Evolutionary conservation across 2,113 vertebrate species (phyloP), one percentile per base, ranked within the genome.

Genomic region (Brachyhypopomus gauderio): DNA sequence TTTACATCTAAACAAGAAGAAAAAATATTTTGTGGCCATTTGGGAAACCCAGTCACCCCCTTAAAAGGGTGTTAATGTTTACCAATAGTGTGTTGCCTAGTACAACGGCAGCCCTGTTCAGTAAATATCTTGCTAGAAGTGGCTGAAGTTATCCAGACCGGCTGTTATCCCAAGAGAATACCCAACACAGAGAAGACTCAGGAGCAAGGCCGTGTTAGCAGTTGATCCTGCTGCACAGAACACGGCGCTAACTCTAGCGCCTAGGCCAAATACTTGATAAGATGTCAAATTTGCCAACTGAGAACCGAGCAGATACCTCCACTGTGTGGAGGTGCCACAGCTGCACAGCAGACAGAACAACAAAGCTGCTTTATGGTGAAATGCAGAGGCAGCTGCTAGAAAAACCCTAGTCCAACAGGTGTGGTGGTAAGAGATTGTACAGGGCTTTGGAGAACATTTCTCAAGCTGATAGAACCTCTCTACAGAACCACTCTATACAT

Each of bases 131-230:
- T 48, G 62, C 59, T 83, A 55, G 36, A 77, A 74, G 69, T 41
- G 41, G 30, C 85, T 56, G 34, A 67, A 71, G 80, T 74, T 55
- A 38, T 45, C 56, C 55, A 75, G 27, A 81, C 60, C 34, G 69
- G 69, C 77, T 71, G 62, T 14, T n/a, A 58, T 83, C 74, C 67
- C 20, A 14, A 71, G 69, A 38, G 63, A 75, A 74, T 55, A 55
- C 48, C 30, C 17, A 78, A 88, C 80, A 86, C 81, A 75, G 58
- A n/a, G 38, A 60, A 71, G 67, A 70, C 83, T 86, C 60, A 77
- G 67, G 73, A 77, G n/a, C 7, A 25, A 78, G 77, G 16, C 62
- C 25, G 9, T 30, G 62, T 69, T 60, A 78, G 60, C 76, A 77
- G 81, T 78, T 79, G 78, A 80, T 60, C 25, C 14, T 73, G 84